Conservation (phyloP, 2,888 invertebrate genomes). For the Drosophila mayaguana region DNA sequence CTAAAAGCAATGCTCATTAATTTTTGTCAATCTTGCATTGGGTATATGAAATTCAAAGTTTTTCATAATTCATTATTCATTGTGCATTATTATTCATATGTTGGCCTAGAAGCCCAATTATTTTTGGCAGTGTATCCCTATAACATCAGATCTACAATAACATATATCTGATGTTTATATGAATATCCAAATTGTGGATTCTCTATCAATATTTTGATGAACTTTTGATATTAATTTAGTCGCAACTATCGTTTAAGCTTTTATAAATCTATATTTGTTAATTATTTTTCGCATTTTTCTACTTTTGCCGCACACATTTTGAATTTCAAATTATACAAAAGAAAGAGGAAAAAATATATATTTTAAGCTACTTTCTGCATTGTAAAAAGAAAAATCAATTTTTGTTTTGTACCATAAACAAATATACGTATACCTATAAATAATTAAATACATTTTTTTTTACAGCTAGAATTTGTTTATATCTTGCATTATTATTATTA, state of each 20-base stretch:
- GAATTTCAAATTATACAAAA: slow-evolving; percentile 17
- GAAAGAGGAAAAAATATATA: slow-evolving; percentile 12
- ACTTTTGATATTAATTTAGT: background rate
- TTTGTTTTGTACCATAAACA: slow-evolving; percentile 46
- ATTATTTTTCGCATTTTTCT: slow-evolving; percentile 1
- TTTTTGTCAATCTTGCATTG: background rate
- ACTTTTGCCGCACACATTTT: slow-evolving; percentile 30
- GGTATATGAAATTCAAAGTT: background rate
- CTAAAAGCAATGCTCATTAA: slow-evolving; percentile 10
- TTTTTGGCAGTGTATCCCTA: slow-evolving; percentile 4
- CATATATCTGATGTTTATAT: background rate
- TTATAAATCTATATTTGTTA: slow-evolving; percentile 14
- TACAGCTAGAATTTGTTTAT: slow-evolving; percentile 30
- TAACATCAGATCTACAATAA: too few relatives aligned
- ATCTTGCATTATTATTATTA: slow-evolving; percentile 36
- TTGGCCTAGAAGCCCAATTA: background rate
- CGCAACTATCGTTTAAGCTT: background rate
- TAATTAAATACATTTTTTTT: slow-evolving; percentile 23
- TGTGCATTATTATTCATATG: background rate
- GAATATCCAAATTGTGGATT: background rate
- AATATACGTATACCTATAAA: slow-evolving; percentile 34
- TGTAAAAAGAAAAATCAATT: slow-evolving; percentile 40
- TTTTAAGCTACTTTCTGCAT: slow-evolving; percentile 59
- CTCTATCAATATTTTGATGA: background rate
- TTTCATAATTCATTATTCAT: background rate